Evolutionary conservation across 1,140 invertebrate species (phyloP), one percentile per base, ranked within the genome.

Genomic region (Aphelinus certus): DNA sequence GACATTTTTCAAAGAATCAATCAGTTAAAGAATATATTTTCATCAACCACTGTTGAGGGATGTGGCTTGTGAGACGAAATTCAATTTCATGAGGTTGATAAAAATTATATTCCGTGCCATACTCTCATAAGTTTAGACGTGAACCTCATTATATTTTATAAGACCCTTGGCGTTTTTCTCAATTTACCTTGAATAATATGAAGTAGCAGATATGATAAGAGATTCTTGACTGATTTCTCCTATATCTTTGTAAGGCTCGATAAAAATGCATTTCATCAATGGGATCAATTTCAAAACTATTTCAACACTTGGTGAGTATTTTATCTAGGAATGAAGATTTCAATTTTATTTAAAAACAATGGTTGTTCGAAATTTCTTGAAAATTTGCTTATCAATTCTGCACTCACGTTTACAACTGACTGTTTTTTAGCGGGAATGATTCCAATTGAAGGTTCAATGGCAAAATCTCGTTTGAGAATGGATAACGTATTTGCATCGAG

Each of bases 161-260:
- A 71, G 6, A 71, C 26, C 26, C 26, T 26, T 26, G 26, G 26
- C 26, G 26, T 26, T 26, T 26, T 26, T 26, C 26, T 26, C 26
- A 26, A 26, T 26, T 76, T 76, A 85, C 84, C 76, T 85, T 2
- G 76, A 76, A 42, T 83, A 84, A 51, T 81, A 81, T 2, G 82
- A 72, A 53, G 76, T n/a, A 3, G 83, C 56, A 0, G 85, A 83
- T 26, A 86, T 58, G 48, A 75, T 79, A 0, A 86, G 7, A n/a
- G 79, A 77, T 71, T 82, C 72, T 76, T 84, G 78, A 3, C 82
- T 80, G 64, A 85, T 73, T 1, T 79, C 47, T 1, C 60, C 57
- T 9, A 76, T 9, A 66, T 79, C 51, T 10, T 81, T 83, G 3
- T 80, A 77, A 0, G 71, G 65, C 68, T 86, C 84, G 1, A 83